These are phyloP conservation scores for Oncorhynchus tshawytscha DNA, from an alignment of 2,113 vertebrate genomes.

Conservation along the genomic window DNA sequence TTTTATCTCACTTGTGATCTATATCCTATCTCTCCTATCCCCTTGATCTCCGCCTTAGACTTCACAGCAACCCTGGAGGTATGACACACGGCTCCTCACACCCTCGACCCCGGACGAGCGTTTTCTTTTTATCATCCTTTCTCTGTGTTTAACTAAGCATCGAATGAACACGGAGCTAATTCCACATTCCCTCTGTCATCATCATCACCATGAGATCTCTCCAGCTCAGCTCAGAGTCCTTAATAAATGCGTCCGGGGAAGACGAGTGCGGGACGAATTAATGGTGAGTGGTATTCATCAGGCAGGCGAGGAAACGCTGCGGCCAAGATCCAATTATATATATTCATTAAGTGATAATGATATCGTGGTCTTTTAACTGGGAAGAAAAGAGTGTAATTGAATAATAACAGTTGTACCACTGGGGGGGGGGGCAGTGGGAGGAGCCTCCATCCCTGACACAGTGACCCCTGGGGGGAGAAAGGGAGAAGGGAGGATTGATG, in stretches of 20 bases:
- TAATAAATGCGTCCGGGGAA: conserved; percentile 91
- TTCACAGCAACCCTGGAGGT: too few relatives aligned
- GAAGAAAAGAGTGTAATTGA: conserved; percentile 99
- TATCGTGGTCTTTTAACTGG: conserved; percentile 99
- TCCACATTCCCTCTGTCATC: too few relatives aligned
- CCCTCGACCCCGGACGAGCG: too few relatives aligned
- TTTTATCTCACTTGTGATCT: background rate
- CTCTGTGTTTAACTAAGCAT: conserved; percentile 72
- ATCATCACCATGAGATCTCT: conserved; percentile 57
- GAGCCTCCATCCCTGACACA: conserved; percentile 38
- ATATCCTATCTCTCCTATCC: background rate
- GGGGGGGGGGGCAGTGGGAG: conserved; percentile 72
- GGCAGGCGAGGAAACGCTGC: conserved; percentile 78
- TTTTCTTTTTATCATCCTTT: too few relatives aligned
- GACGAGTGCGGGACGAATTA: conserved; percentile 89
- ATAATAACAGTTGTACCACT: conserved; percentile 99
- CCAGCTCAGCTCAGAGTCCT: conserved; percentile 77
- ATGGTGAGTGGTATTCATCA: conserved; percentile 99
- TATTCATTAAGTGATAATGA: conserved; percentile 99
- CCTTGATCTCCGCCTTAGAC: background rate
- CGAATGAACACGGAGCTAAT: conserved; percentile 76
- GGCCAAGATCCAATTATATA: conserved; percentile 99
- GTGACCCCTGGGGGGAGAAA: conserved; percentile 66
- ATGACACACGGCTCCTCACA: too few relatives aligned
- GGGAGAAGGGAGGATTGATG: conserved; percentile 95